Conservation (phyloP, 2,113 vertebrate species). For the Alouatta palliata region DNA sequence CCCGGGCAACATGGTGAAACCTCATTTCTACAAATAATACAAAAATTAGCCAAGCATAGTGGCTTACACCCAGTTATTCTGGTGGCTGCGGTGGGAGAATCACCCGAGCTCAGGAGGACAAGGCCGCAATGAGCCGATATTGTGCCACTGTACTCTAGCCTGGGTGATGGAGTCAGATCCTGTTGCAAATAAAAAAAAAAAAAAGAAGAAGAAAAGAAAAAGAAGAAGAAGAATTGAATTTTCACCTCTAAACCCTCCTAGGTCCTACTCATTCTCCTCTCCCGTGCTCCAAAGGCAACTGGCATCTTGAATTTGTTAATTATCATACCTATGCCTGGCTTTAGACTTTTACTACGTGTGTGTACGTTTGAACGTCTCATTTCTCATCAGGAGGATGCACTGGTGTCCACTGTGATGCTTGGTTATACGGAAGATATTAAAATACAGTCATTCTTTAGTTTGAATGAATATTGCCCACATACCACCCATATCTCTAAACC, state of each 20-base stretch:
- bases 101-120: too few species aligned
- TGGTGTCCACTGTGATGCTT: neutral
- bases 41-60: too few species aligned
- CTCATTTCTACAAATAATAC: too few species aligned
- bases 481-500: neutral
- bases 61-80: too few species aligned
- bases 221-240: neutral
- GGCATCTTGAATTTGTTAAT: neutral
- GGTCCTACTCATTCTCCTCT: neutral
- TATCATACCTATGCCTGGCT: neutral
- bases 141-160: too few species aligned
- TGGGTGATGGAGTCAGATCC: too few species aligned
- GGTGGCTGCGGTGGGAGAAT: too few species aligned
- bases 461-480: neutral
- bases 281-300: neutral
- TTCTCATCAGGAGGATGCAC: neutral
- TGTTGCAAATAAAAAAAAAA: too few species aligned
- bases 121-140: too few species aligned
- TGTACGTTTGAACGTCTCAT: neutral
- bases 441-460: neutral
- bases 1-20: too few species aligned
- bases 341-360: neutral
- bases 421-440: neutral
- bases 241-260: neutral
- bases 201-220: too few species aligned